Conservation (phyloP, 2,888 invertebrate genomes). For the Lottia gigantea region DNA sequence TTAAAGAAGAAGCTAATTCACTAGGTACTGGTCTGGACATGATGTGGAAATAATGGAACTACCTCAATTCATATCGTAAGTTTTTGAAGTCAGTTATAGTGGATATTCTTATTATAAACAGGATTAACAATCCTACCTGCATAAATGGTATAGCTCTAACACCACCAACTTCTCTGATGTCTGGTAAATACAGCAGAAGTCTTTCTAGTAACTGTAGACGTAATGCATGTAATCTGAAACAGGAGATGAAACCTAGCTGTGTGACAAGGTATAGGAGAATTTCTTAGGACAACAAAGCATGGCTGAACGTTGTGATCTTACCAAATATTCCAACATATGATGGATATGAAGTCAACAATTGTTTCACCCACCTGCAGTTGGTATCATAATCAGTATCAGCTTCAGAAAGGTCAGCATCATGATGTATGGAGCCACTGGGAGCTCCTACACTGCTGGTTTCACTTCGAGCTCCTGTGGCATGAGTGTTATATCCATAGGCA, state of each 20-base stretch:
- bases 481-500: conserved; percentile 83
- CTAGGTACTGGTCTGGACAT: too few species aligned
- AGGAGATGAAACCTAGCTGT: too few species aligned
- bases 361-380: conserved; percentile 37
- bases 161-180: conserved; percentile 82
- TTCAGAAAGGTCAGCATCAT: conserved; percentile 41
- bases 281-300: neutral
- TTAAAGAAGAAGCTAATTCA: too few species aligned
- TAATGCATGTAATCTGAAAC: conserved; percentile 69
- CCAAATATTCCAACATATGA: neutral
- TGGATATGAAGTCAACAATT: too few species aligned
- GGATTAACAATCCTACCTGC: conserved; percentile 74
- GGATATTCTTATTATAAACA: too few species aligned
- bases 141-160: conserved; percentile 90
- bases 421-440: conserved; percentile 65
- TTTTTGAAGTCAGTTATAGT: too few species aligned
- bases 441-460: conserved; percentile 73
- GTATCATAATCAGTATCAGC: conserved; percentile 49
- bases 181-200: conserved; percentile 79
- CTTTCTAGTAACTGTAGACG: conserved; percentile 58
- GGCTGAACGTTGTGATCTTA: conserved; percentile 15
- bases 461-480: conserved; percentile 73
- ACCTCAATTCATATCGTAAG: too few species aligned
- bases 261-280: neutral
- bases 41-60: too few species aligned